These are phyloP conservation scores for Bubo bubo DNA, from an alignment of 2,113 vertebrate species.

Conservation along the genomic window DNA sequence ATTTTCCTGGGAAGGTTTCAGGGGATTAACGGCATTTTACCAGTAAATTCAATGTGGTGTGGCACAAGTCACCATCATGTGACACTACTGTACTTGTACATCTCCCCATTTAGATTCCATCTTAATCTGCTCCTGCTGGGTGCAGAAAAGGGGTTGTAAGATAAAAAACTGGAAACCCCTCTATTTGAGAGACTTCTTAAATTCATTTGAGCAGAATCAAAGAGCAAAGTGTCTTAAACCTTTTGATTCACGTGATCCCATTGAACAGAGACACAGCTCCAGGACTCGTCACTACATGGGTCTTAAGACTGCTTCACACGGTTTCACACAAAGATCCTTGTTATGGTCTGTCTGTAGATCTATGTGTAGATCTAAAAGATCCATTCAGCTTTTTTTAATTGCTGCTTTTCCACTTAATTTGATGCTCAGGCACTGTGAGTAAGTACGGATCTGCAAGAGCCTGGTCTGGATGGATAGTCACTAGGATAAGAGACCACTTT, in stretches of 20 bases:
- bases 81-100: background rate
- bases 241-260: background rate
- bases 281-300: background rate
- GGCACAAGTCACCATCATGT: background rate
- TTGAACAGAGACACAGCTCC: background rate
- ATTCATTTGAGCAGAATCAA: background rate
- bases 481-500: background rate
- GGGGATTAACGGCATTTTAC: background rate
- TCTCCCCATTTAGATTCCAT: background rate
- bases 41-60: fast-evolving
- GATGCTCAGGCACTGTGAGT: background rate
- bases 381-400: background rate
- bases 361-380: background rate
- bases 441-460: background rate
- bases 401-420: background rate
- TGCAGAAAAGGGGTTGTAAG: background rate
- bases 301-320: background rate
- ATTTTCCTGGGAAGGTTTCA: background rate
- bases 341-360: background rate
- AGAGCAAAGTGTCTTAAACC: background rate
- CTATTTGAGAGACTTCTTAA: background rate
- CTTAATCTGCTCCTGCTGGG: background rate
- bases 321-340: background rate
- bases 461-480: background rate
- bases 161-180: background rate